Evolutionary conservation across 2,888 invertebrate genomes (phyloP), one percentile per base, ranked within the genome.

Genomic region (Drosophila subquinaria): DNA sequence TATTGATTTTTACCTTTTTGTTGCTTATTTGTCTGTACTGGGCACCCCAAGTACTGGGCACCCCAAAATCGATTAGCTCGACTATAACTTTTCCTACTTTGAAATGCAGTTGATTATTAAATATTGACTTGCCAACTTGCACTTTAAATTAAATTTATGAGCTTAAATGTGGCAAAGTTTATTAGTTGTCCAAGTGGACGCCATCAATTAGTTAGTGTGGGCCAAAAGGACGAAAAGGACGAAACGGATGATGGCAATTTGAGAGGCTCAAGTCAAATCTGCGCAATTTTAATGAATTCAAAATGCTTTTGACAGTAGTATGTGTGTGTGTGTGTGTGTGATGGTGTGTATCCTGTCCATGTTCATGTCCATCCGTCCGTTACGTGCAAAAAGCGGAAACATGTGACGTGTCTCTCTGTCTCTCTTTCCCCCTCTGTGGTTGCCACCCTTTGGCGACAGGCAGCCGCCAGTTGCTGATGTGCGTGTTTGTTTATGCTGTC

Each of bases 401-500:
- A 88, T 83, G 71, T 86, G 83, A 86, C 83, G 81, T 88, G 89
- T 60, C 73, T 68, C 67, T 63, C 51, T 45, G 69, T 45, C 62
- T 51, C 17, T 13, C 10, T 11, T 42, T 8, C 1, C 27, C 48
- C 48, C 30, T 55, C 42, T 85, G 80, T 69, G 88, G 83, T 65
- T 79, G 51, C 60, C 73, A 57, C 27, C 27, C 69, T 55, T 53
- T 68, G 75, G 83, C 77, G 80, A 70, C 73, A 79, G 86, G 48
- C 77, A 67, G 73, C 68, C 76, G 76, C 60, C 70, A 69, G 61
- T 69, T 56, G 51, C 74, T 79, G 89, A 84, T 81, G 81, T 79
- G 79, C 88, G 89, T 87, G 89, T 85, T 85, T 86, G 88, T 87
- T 89, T 84, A 82, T 86, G 79, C 85, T 72, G 83, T 87, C 89